These are phyloP conservation scores for Nephrocerus scutellatus DNA, from an alignment of 2,888 invertebrate genomes.

Conservation along the genomic window DNA sequence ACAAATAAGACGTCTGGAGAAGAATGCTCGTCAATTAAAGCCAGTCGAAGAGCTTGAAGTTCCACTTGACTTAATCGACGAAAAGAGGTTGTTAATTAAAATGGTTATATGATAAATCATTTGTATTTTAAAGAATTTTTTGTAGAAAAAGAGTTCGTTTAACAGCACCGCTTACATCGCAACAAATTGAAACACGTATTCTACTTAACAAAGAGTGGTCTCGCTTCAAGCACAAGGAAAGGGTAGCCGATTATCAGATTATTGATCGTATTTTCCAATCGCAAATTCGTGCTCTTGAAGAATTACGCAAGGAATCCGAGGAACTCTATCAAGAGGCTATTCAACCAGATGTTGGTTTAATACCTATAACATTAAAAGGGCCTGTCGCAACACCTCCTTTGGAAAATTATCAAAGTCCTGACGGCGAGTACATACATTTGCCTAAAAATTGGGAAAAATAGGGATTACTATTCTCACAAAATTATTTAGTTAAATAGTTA, in stretches of 20 bases:
- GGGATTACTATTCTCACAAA: too few relatives aligned
- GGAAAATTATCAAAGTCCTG: conserved; percentile 69
- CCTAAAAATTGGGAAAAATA: conserved; percentile 76
- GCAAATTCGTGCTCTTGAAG: conserved; percentile 72
- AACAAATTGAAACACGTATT: conserved; percentile 58
- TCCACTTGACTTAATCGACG: conserved; percentile 53
- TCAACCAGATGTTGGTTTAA: conserved; percentile 63
- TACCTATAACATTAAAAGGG: conserved; percentile 65
- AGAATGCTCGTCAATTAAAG: conserved; percentile 74
- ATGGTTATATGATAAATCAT: background rate
- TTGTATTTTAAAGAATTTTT: conserved; percentile 1
- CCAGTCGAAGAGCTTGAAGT: conserved; percentile 84
- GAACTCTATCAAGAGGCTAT: conserved; percentile 83
- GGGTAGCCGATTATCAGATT: conserved; percentile 58
- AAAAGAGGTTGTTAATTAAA: conserved; percentile 25
- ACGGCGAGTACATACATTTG: conserved; percentile 83
- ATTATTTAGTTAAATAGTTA: too few relatives aligned
- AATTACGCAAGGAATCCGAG: conserved; percentile 72
- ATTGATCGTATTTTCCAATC: conserved; percentile 62
- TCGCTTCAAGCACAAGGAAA: conserved; percentile 59
- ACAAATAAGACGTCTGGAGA: conserved; percentile 74
- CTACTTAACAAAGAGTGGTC: conserved; percentile 70
- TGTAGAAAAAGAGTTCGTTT: conserved; percentile 52
- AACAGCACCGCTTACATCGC: conserved; percentile 48
- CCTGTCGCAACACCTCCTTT: conserved; percentile 80